phyloP scores from a whole-genome alignment of 2,113 vertebrate genomes.

The Conger conger region DNA sequence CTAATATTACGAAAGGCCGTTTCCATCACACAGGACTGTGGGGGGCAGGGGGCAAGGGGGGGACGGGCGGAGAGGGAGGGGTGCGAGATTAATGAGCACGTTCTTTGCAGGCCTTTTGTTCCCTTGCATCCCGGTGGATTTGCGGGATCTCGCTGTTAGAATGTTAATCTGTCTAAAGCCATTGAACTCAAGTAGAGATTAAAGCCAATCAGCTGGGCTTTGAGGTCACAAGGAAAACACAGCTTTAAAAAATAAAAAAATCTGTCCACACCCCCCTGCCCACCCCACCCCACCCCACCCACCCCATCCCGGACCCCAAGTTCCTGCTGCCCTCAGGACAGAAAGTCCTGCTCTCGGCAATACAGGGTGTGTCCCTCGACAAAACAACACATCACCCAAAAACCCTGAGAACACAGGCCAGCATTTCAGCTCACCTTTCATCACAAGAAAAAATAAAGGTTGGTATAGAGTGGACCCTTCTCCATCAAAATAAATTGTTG shows the following conservation, averaged over 20 bases:
- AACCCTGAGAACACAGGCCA: background rate
- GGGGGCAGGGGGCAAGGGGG: background rate
- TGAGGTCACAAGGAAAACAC: conserved; percentile 7
- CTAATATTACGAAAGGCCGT: background rate
- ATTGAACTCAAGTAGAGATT: conserved; percentile 55
- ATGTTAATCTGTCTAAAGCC: conserved; percentile 69
- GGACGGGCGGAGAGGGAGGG: background rate
- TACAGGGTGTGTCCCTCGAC: background rate
- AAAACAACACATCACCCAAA: background rate
- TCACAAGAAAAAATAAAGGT: background rate
- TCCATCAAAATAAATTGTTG: no score
- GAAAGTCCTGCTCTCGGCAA: background rate
- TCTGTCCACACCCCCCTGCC: background rate
- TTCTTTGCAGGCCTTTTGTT: conserved; percentile 43
- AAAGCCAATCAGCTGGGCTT: conserved; percentile 56
- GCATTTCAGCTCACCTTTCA: background rate
- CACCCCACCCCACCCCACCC: no score
- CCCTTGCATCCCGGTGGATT: conserved; percentile 52
- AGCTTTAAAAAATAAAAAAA: background rate
- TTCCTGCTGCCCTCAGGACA: background rate
- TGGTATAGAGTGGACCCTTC: no score
- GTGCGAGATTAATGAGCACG: conserved; percentile 51
- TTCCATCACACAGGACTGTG: background rate
- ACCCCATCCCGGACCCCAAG: background rate
- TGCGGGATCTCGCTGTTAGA: conserved; percentile 61